Conservation (phyloP, 1,140 invertebrate genomes). For the Palaemon carinicauda region DNA sequence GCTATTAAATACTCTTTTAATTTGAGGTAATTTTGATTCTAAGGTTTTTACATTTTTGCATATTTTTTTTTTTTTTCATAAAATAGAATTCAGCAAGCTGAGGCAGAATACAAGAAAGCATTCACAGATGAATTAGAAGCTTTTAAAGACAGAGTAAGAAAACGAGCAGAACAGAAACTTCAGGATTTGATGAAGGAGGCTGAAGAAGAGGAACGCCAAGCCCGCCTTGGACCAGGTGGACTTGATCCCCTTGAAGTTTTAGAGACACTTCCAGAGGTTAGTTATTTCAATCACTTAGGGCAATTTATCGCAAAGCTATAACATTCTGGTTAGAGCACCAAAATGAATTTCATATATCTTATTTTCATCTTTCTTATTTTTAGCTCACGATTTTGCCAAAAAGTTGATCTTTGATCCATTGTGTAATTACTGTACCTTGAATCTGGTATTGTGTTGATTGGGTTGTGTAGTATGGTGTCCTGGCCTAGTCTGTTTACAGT, state of each 20-base stretch:
- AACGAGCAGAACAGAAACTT: conserved; percentile 87
- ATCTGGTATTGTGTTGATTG: no score
- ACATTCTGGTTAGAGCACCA: no score
- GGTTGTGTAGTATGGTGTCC: no score
- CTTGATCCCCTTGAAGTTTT: conserved; percentile 97
- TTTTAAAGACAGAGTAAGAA: conserved; percentile 89
- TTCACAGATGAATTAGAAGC: conserved; percentile 93
- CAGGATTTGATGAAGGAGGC: conserved; percentile 78
- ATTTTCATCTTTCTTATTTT: no score
- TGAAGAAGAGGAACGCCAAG: conserved; percentile 87
- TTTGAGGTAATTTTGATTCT: background rate
- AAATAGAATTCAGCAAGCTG: conserved; percentile 91
- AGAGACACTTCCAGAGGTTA: conserved; percentile 89
- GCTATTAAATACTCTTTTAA: no score
- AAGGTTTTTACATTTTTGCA: background rate
- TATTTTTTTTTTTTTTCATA: conserved; percentile 62
- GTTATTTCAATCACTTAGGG: background rate
- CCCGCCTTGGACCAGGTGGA: conserved; percentile 93
- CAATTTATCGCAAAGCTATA: background rate
- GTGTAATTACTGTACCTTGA: no score
- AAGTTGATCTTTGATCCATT: no score
- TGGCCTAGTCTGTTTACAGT: no score
- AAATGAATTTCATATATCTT: no score
- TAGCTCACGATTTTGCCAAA: no score
- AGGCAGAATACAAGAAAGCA: conserved; percentile 89